phyloP scores from a whole-genome alignment of 2,797 vertebrate species.

The Poecile montanus region DNA sequence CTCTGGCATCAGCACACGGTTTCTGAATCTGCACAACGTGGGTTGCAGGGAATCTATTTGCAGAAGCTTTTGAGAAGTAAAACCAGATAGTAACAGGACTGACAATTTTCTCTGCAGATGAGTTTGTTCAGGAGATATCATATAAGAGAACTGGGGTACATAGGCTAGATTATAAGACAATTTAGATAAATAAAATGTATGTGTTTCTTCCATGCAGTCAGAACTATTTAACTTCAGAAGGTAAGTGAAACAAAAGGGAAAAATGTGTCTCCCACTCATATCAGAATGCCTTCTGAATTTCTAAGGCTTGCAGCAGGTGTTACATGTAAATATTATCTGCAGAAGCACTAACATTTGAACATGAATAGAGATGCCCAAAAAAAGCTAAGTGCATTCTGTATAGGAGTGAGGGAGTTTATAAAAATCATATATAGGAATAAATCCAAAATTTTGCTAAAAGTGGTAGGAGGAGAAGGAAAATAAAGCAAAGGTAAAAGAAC shows the following conservation, averaged over 20 bases:
- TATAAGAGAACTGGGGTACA: not conserved
- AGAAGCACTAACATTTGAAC: constrained; percentile 48
- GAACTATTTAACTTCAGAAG: not conserved
- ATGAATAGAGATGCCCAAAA: constrained; percentile 17
- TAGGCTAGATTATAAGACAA: not conserved
- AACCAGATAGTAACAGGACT: not conserved
- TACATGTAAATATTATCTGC: constrained; percentile 27
- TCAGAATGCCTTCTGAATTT: constrained; percentile 43
- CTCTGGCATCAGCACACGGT: not conserved
- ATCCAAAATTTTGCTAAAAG: not conserved
- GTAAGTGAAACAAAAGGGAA: not conserved
- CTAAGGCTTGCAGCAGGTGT: constrained; percentile 42
- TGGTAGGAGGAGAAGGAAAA: not conserved
- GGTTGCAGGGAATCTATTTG: not conserved
- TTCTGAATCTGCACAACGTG: not conserved
- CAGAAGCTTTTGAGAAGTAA: not conserved
- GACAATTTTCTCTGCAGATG: not conserved
- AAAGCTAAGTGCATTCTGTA: not conserved
- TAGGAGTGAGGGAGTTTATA: not conserved
- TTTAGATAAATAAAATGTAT: not conserved
- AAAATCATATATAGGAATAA: constrained; percentile 7
- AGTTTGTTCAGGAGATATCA: not conserved
- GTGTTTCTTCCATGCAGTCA: not conserved
- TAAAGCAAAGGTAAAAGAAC: not conserved
- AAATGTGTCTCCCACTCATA: constrained; percentile 14